These are phyloP conservation scores for Epinephelus cyanopodus DNA, from an alignment of 2,113 vertebrate species.

Conservation along the genomic window DNA sequence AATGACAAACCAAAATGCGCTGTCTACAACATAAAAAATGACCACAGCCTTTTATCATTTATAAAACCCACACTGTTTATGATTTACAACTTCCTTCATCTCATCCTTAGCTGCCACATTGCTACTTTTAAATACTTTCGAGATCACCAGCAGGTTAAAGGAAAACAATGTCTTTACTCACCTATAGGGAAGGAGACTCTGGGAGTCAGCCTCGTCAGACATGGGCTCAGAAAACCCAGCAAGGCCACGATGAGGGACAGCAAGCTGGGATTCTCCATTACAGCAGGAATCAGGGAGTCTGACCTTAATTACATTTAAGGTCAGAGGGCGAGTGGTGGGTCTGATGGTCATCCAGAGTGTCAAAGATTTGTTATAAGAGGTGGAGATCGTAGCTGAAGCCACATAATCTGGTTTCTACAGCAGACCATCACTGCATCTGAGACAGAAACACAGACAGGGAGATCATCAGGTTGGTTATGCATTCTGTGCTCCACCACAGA, in stretches of 20 bases:
- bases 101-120: not conserved
- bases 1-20: not conserved
- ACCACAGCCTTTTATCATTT: too few relatives aligned
- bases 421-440: conserved; percentile 58
- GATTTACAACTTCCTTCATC: too few relatives aligned
- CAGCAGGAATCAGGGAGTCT: not conserved
- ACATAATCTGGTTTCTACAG: conserved; percentile 51
- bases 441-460: conserved; percentile 1
- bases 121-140: not conserved
- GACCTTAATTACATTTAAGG: conserved; percentile 17
- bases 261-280: conserved; percentile 59
- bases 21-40: not conserved
- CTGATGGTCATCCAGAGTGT: conserved; percentile 9
- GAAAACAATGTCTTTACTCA: conserved; percentile 54
- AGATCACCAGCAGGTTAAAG: not conserved
- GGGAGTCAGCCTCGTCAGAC: conserved; percentile 54
- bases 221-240: conserved; percentile 43
- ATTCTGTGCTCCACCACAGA: not conserved
- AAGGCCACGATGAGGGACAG: conserved; percentile 50
- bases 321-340: not conserved
- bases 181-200: conserved; percentile 79
- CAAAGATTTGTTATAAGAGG: conserved; percentile 5
- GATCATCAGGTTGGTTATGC: not conserved
- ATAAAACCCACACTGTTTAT: not conserved
- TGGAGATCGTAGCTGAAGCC: conserved; percentile 29